Conservation (phyloP, 1,140 invertebrate species). For the Lordiphosa stackelbergi region DNA sequence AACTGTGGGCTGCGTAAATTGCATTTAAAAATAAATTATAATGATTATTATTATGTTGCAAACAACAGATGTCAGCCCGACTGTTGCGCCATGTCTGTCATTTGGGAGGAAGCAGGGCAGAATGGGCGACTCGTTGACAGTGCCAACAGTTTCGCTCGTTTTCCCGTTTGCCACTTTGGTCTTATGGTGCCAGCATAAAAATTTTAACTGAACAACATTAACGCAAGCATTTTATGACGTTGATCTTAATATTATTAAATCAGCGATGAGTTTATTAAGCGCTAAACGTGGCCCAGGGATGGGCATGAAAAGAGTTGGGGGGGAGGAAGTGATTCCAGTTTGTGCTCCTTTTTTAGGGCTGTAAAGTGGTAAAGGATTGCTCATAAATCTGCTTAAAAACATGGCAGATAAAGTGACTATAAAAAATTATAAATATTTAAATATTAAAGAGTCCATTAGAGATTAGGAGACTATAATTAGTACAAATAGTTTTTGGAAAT, state of each 20-base stretch:
- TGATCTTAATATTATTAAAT: slow-evolving; percentile 73
- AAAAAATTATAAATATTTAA: too few species aligned
- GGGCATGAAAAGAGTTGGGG: background rate
- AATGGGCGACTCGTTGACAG: slow-evolving; percentile 23
- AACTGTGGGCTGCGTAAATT: slow-evolving; percentile 52
- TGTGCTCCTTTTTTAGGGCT: too few species aligned
- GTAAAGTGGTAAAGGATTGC: too few species aligned
- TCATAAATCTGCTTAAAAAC: too few species aligned
- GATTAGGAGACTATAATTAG: too few species aligned
- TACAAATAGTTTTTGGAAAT: too few species aligned
- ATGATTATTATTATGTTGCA: slow-evolving; percentile 73
- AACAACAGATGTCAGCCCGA: slow-evolving; percentile 67
- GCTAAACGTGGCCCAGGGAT: slow-evolving; percentile 23
- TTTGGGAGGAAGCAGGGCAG: background rate
- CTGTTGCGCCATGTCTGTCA: slow-evolving; percentile 31
- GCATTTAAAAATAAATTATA: slow-evolving; percentile 76
- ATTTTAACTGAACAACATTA: slow-evolving; percentile 70
- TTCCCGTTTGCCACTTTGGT: slow-evolving; percentile 62
- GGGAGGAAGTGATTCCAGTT: background rate
- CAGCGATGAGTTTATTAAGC: slow-evolving; percentile 62
- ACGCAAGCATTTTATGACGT: slow-evolving; percentile 68
- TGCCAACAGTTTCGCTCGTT: slow-evolving; percentile 37
- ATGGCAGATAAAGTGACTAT: too few species aligned
- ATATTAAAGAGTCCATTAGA: too few species aligned
- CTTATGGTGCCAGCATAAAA: slow-evolving; percentile 68